These are phyloP conservation scores for Apostichopus parvimensis DNA, from an alignment of 35 echinoderm and acorn worm species.

Conservation along the genomic window DNA sequence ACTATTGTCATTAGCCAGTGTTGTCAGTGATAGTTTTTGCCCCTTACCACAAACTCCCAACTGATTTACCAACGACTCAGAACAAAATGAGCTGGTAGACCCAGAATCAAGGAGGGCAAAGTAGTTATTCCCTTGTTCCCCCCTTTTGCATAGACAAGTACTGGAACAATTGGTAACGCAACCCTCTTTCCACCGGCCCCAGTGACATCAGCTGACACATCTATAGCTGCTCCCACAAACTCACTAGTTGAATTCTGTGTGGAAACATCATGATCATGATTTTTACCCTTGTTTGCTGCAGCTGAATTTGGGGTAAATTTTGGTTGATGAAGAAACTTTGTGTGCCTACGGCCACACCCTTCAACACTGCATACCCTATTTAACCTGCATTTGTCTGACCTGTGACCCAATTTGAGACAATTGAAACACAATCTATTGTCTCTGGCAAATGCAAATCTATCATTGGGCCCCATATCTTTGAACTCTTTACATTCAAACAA, in stretches of 20 bases:
- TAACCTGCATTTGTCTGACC: conserved; percentile 27
- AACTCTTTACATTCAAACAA: conserved; percentile 26
- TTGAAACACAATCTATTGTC: conserved; percentile 47
- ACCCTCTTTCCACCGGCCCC: conserved; percentile 58
- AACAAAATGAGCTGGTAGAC: conserved; percentile 62
- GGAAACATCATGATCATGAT: not conserved
- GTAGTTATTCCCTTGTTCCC: conserved; percentile 2
- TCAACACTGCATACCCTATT: conserved; percentile 31
- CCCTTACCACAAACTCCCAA: conserved; percentile 24
- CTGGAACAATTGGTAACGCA: conserved; percentile 63
- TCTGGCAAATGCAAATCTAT: conserved; percentile 12
- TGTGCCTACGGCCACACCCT: conserved; percentile 57
- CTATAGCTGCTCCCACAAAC: not conserved
- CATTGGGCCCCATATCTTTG: not conserved
- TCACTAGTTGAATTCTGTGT: not conserved
- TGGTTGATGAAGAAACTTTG: conserved; percentile 50
- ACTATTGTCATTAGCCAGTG: conserved; percentile 27
- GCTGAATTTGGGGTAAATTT: no score
- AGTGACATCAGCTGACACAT: not conserved
- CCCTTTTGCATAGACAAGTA: conserved; percentile 27
- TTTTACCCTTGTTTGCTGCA: not conserved
- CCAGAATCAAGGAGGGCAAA: conserved; percentile 58
- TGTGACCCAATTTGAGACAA: conserved; percentile 55
- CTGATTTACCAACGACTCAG: conserved; percentile 37
- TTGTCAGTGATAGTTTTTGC: conserved; percentile 28